Evolutionary conservation across 2,113 vertebrate species (phyloP).

Genomic region (Gnathonemus longibarbis): DNA sequence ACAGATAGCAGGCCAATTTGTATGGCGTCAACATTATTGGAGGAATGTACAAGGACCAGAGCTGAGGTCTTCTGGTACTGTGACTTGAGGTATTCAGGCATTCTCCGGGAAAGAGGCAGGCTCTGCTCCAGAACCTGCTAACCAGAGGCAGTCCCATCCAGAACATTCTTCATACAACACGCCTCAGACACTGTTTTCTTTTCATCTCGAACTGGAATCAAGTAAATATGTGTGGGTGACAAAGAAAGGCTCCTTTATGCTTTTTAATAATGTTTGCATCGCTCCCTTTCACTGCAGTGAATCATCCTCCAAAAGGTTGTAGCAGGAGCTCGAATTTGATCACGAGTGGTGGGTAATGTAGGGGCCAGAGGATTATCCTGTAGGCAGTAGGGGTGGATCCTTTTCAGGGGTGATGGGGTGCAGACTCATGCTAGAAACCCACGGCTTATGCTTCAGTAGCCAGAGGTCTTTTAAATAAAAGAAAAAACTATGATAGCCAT

Average conservation of each 20-base stretch:
- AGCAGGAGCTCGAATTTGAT: not conserved
- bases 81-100: not conserved
- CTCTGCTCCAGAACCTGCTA: not conserved
- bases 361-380: not conserved
- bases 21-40: not conserved
- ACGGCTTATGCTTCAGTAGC: not conserved
- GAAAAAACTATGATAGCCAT: not conserved
- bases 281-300: not conserved
- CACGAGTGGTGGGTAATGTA: not conserved
- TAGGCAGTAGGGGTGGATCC: not conserved
- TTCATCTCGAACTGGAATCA: constrained; percentile 10
- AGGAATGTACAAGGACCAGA: not conserved
- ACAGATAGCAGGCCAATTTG: not conserved
- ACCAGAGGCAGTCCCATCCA: not conserved
- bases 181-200: not conserved
- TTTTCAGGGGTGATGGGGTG: not conserved
- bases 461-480: not conserved
- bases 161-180: not conserved
- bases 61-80: not conserved
- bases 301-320: not conserved
- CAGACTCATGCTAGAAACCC: not conserved
- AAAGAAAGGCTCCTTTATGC: not conserved
- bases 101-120: not conserved
- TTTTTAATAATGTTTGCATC: constrained; percentile 14
- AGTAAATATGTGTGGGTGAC: constrained; percentile 15